Evolutionary conservation across 2,888 invertebrate species (phyloP), one percentile per base, ranked within the genome.

Genomic region (Pyrrhosoma nymphula): DNA sequence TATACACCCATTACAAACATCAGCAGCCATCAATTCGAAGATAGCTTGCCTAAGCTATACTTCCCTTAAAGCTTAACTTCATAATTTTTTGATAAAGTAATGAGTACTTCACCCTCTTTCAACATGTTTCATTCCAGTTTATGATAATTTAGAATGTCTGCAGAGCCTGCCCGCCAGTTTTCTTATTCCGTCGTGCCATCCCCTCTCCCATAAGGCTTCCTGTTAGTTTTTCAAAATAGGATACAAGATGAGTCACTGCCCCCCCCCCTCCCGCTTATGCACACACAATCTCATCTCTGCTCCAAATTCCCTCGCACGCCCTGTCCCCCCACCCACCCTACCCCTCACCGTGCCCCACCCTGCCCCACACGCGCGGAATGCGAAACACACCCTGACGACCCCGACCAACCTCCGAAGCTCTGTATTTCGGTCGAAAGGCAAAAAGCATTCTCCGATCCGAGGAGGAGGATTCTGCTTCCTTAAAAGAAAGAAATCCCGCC

Each of bases 401-500:
- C 23, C 69, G 10, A 10, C 82, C 82, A 16, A n/a, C 10, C n/a
- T n/a, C 30, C 23, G 8, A 75, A 20, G 69, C n/a, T 69, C n/a
- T n/a, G 82, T 82, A 35, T 35, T 82, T 82, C 82, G 82, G 82
- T 16, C 82, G 14, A 30, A 35, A 60, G 60, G 82, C 30, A 82
- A 82, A 82, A 82, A 82, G 82, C 16, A 82, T 82, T 35, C 35
- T 82, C 82, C 82, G 35, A 82, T 82, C 35, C 35, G 35, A 35
- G 60, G 60, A 20, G 16, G 82, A 82, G 82, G 82, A 35, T 82
- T 82, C 16, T 30, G 30, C 82, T 69, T 18, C n/a, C 69, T 93
- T 69, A 93, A 93, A 91, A 91, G 35, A 56, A 60, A 60, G 60
- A 60, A 93, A 69, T 26, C 69, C 47, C 69, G 12, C 35, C 35